These are phyloP conservation scores for Folsomia manolachei DNA, from an alignment of 2,888 invertebrate genomes.

Conservation along the genomic window DNA sequence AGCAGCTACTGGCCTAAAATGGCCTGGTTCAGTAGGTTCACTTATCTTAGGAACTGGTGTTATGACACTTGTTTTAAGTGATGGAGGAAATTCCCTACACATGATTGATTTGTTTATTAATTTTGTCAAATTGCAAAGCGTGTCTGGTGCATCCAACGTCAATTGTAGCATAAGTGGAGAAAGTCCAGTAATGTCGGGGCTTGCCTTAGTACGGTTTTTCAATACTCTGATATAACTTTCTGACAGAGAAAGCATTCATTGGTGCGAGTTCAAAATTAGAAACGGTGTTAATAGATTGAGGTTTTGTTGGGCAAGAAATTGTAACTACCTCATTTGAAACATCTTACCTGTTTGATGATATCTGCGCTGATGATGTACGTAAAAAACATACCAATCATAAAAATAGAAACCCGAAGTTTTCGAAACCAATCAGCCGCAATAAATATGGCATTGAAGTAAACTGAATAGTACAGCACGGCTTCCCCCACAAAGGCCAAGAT, in stretches of 20 bases:
- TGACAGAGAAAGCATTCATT: too few relatives aligned
- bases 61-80: slow-evolving; percentile 13
- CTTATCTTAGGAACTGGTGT: slow-evolving; percentile 22
- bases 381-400: not conserved
- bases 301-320: too few relatives aligned
- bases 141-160: not conserved
- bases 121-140: not conserved
- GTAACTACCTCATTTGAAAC: too few relatives aligned
- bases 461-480: not conserved
- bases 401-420: not conserved
- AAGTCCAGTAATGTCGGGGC: not conserved
- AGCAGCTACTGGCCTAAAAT: slow-evolving; percentile 26
- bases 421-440: not conserved
- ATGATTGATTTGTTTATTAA: slow-evolving; percentile 11
- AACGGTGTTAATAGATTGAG: too few relatives aligned
- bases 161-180: not conserved
- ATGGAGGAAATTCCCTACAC: slow-evolving; percentile 5
- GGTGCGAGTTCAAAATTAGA: too few relatives aligned
- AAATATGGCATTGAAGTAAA: not conserved
- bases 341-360: not conserved
- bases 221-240: too few relatives aligned
- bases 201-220: not conserved
- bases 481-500: not conserved
- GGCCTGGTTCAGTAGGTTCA: slow-evolving; percentile 2
- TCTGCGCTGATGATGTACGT: not conserved